Evolutionary conservation across 2,113 vertebrate genomes (phyloP).

Genomic region (Anseranas semipalmata): DNA sequence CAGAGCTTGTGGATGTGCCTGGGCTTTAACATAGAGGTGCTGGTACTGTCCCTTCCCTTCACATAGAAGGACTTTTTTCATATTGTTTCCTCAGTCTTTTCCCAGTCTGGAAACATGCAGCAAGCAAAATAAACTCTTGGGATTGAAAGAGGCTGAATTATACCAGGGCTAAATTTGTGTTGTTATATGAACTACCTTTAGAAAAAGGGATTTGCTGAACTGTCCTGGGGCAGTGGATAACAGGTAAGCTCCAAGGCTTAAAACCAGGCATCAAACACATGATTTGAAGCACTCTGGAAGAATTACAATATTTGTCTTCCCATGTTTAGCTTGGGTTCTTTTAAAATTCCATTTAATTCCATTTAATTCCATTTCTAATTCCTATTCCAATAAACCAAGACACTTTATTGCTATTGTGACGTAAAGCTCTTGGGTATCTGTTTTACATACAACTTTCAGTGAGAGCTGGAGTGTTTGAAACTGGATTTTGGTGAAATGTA

Average conservation of each 20-base stretch:
- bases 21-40: not conserved
- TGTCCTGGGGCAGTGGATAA: not conserved
- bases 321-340: conserved; percentile 1
- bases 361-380: conserved; percentile 20
- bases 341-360: conserved; percentile 10
- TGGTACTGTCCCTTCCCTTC: not conserved
- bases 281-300: not conserved
- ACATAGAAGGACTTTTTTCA: not conserved
- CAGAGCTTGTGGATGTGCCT: not conserved
- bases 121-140: not conserved
- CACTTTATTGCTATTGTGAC: not conserved
- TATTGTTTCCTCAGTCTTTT: not conserved
- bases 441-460: not conserved
- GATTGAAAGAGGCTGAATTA: not conserved
- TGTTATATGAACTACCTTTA: not conserved
- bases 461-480: not conserved
- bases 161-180: not conserved
- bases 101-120: not conserved
- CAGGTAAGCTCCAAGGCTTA: not conserved
- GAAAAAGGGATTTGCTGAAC: not conserved
- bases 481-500: not conserved
- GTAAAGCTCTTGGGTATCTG: not conserved
- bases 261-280: not conserved
- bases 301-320: conserved; percentile 26
- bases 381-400: not conserved